phyloP scores from a whole-genome alignment of 2,888 invertebrate genomes.

The Gymnosoma rotundatum region DNA sequence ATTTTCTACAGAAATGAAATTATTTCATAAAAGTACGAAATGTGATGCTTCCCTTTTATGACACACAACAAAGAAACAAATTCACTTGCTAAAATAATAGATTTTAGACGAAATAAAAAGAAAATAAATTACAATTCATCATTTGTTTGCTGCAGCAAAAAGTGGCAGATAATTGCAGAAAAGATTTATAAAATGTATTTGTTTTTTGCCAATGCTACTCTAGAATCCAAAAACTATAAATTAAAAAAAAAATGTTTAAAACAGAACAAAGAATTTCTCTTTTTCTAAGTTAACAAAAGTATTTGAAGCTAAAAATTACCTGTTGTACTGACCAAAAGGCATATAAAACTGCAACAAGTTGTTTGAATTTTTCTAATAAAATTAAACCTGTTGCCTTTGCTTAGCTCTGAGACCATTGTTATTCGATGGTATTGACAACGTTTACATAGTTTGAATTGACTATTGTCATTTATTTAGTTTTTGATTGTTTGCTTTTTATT shows the following conservation, averaged over 20 bases:
- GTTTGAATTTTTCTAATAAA: constrained; percentile 9
- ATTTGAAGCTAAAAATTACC: constrained; percentile 45
- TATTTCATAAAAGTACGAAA: constrained; percentile 31
- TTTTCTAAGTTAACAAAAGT: constrained; percentile 35
- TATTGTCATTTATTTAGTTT: constrained; percentile 49
- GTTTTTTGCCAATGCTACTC: constrained; percentile 21
- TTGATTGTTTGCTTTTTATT: not conserved
- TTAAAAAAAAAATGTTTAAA: not conserved
- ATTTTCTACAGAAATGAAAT: constrained; percentile 2
- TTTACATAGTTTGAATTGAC: constrained; percentile 50
- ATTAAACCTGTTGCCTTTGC: constrained; percentile 52
- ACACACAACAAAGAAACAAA: not conserved
- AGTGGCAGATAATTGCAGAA: constrained; percentile 39
- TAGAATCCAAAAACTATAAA: constrained; percentile 4
- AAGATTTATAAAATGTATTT: constrained; percentile 16
- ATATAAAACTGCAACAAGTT: constrained; percentile 15
- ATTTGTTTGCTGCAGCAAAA: constrained; percentile 7
- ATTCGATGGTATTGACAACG: constrained; percentile 30
- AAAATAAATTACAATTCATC: constrained; percentile 1
- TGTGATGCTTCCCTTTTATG: not conserved
- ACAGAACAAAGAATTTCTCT: constrained; percentile 31
- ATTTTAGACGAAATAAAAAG: not conserved
- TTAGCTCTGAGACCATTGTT: constrained; percentile 7
- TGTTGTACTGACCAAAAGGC: constrained; percentile 33
- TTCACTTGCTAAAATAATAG: constrained; percentile 26